phyloP scores from a whole-genome alignment of 2,888 invertebrate genomes.

The Microctonus aethiopoides region DNA sequence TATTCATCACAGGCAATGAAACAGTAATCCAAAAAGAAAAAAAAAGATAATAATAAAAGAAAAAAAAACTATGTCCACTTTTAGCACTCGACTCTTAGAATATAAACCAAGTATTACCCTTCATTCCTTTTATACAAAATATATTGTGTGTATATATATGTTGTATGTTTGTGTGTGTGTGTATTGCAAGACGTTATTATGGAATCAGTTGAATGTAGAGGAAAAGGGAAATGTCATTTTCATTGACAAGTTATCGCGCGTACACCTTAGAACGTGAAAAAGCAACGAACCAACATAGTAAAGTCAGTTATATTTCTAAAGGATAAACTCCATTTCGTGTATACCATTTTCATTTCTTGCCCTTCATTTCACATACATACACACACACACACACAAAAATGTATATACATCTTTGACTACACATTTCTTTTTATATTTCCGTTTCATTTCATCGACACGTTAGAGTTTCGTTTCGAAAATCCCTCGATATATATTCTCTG shows the following conservation, averaged over 20 bases:
- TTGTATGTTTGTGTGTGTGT: too few species aligned
- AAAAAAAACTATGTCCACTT: background rate
- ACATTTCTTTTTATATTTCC: too few species aligned
- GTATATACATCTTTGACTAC: background rate
- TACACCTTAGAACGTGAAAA: constrained; percentile 36
- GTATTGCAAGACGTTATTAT: background rate
- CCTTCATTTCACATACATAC: background rate
- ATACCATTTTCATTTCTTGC: background rate
- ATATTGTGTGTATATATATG: too few species aligned
- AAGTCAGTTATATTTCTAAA: constrained; percentile 38
- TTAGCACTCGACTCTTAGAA: background rate
- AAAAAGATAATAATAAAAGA: constrained; percentile 9
- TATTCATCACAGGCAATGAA: background rate
- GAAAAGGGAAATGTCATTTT: constrained; percentile 40
- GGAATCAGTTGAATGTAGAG: background rate
- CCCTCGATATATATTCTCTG: background rate
- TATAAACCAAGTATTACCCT: background rate
- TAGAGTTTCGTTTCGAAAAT: background rate
- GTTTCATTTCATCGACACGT: background rate
- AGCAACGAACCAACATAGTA: constrained; percentile 40
- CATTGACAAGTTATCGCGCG: constrained; percentile 49
- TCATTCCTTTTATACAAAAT: background rate
- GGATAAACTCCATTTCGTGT: constrained; percentile 36
- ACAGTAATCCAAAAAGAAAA: constrained; percentile 12
- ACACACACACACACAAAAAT: too few species aligned